Percentiles rank a stretch among this genome's conserved stretches.
Evolutionary conservation across 2,113 vertebrate species (phyloP).

Genomic region (Chamaea fasciata): DNA sequence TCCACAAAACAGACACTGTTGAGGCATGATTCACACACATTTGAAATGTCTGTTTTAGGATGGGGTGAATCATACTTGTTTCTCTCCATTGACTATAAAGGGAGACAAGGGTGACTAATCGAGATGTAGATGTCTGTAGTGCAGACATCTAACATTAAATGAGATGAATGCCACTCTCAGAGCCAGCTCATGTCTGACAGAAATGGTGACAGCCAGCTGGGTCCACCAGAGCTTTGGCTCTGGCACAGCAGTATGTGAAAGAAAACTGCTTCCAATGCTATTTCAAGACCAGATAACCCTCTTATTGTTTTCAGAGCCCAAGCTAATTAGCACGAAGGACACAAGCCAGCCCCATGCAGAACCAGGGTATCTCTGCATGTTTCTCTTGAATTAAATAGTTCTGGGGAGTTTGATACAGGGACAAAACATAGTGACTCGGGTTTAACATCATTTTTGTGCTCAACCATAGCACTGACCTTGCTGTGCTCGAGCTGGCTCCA

Average conservation of each 20-base stretch:
- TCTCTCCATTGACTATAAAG: conserved; percentile 4
- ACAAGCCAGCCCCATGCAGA: neutral
- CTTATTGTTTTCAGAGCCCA: neutral
- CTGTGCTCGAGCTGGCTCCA: neutral
- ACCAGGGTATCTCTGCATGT: neutral
- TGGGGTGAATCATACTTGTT: conserved; percentile 20
- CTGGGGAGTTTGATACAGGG: neutral
- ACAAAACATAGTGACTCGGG: accelerated
- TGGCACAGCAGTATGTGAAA: neutral
- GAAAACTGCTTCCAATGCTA: neutral
- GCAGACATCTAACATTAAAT: neutral
- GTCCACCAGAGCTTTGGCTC: conserved; percentile 5
- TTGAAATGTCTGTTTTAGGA: conserved; percentile 7
- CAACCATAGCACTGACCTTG: neutral
- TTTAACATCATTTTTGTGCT: neutral
- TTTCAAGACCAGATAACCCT: neutral
- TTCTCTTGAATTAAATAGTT: neutral
- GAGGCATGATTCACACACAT: conserved; percentile 22
- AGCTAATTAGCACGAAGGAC: neutral
- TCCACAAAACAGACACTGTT: neutral
- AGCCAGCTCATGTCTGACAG: neutral
- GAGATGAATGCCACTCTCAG: neutral
- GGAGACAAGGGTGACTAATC: conserved; percentile 35
- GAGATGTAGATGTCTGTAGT: neutral
- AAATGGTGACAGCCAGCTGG: neutral